Conservation (phyloP, 2,888 invertebrate species). For the Morinoia aosen region DNA sequence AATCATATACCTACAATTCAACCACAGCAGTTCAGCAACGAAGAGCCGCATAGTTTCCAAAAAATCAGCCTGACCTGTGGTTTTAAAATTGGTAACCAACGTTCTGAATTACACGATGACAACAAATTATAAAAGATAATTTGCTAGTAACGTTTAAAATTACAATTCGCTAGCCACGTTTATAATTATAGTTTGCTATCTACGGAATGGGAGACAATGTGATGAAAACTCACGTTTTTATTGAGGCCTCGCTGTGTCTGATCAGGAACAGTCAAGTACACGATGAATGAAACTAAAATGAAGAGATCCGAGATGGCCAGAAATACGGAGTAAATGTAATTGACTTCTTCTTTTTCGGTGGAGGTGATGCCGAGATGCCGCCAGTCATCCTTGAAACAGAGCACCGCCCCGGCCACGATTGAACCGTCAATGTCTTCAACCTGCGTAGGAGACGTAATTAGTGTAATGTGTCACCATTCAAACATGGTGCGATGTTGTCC, state of each 20-base stretch:
- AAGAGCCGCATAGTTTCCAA: no score
- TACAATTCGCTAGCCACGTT: no score
- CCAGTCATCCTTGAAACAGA: slow-evolving; percentile 62
- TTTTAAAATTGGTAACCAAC: no score
- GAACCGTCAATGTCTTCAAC: slow-evolving; percentile 45
- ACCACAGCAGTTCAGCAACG: no score
- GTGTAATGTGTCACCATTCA: not conserved
- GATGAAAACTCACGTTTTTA: slow-evolving; percentile 63
- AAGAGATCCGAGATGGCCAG: slow-evolving; percentile 67
- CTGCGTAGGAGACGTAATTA: not conserved
- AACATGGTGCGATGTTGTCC: no score
- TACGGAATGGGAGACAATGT: not conserved
- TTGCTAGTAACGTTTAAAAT: no score
- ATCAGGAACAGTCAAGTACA: slow-evolving; percentile 68
- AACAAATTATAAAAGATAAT: no score
- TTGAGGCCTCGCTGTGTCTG: slow-evolving; percentile 67
- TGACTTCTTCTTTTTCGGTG: slow-evolving; percentile 60
- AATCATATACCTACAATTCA: no score
- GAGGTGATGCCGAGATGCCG: slow-evolving; percentile 56
- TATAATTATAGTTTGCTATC: no score
- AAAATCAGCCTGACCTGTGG: no score
- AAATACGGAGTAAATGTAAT: slow-evolving; percentile 65
- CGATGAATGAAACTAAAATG: slow-evolving; percentile 67
- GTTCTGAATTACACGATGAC: no score
- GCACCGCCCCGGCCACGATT: slow-evolving; percentile 56